These are phyloP conservation scores for Tonatia bakeri DNA, from an alignment of 2,113 vertebrate genomes.

Conservation along the genomic window DNA sequence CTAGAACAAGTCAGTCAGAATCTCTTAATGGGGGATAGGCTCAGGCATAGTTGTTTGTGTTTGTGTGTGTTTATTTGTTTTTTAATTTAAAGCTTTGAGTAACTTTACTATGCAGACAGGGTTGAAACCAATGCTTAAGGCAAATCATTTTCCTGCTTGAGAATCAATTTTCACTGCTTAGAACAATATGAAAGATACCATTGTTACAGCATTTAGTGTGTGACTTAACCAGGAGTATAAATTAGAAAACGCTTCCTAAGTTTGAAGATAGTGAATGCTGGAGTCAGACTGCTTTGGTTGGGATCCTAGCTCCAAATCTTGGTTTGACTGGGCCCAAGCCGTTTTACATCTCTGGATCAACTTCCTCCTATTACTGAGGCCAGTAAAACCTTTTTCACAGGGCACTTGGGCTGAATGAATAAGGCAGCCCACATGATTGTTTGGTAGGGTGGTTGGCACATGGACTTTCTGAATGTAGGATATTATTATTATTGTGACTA, in stretches of 20 bases:
- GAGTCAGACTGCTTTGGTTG: neutral
- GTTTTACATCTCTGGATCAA: neutral
- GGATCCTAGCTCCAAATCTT: neutral
- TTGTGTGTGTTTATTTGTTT: neutral
- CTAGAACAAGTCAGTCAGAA: neutral
- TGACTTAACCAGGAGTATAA: neutral
- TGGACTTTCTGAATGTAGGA: neutral
- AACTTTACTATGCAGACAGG: neutral
- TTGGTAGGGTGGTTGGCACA: neutral
- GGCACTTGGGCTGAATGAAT: neutral
- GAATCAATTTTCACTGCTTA: neutral
- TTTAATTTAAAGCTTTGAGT: neutral
- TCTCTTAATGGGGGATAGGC: neutral
- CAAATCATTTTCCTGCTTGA: neutral
- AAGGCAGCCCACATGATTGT: rapidly evolving
- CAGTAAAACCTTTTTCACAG: neutral
- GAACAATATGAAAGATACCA: neutral
- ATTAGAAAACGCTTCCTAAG: neutral
- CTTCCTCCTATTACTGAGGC: neutral
- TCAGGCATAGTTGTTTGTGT: neutral
- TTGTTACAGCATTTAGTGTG: neutral
- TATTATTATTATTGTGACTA: neutral
- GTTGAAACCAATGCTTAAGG: neutral
- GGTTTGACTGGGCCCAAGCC: neutral
- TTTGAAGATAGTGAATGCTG: neutral